Conservation (phyloP, 2,888 invertebrate genomes). For the Meliscaeva auricollis region DNA sequence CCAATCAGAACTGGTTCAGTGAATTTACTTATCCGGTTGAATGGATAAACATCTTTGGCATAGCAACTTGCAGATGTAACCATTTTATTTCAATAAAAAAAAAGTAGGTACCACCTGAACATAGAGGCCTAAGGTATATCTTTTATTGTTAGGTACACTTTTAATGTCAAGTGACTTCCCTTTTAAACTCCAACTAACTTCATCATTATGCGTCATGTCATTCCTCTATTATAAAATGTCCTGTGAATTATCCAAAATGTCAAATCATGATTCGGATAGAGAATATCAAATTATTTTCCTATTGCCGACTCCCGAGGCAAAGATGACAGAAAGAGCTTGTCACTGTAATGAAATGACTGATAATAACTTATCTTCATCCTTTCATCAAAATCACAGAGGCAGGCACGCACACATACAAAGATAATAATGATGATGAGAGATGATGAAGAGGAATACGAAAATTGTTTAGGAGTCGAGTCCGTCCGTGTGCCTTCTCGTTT, state of each 20-base stretch:
- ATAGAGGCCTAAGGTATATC: neutral
- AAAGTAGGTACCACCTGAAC: constrained; percentile 10
- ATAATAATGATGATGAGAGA: constrained; percentile 17
- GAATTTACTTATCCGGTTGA: constrained; percentile 73
- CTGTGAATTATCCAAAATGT: constrained; percentile 61
- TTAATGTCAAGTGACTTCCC: constrained; percentile 45
- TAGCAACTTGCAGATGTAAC: constrained; percentile 48
- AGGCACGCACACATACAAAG: neutral
- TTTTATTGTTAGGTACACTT: neutral
- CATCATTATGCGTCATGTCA: constrained; percentile 66
- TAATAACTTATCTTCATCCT: constrained; percentile 67
- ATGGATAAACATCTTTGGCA: constrained; percentile 60
- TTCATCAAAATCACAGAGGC: constrained; percentile 27
- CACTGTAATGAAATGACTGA: constrained; percentile 43
- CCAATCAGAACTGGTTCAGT: constrained; percentile 72
- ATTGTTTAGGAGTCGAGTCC: constrained; percentile 21
- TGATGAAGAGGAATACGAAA: constrained; percentile 38
- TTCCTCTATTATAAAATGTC: constrained; percentile 28
- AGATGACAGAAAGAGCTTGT: neutral
- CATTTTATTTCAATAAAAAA: neutral
- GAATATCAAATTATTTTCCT: constrained; percentile 52
- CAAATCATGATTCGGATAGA: constrained; percentile 25
- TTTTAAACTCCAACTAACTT: constrained; percentile 12
- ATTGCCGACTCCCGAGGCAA: neutral
- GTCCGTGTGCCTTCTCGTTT: neutral